Base-by-base conservation (phyloP, 2,888 invertebrate genomes). In the Philopedon plagiatum region DNA sequence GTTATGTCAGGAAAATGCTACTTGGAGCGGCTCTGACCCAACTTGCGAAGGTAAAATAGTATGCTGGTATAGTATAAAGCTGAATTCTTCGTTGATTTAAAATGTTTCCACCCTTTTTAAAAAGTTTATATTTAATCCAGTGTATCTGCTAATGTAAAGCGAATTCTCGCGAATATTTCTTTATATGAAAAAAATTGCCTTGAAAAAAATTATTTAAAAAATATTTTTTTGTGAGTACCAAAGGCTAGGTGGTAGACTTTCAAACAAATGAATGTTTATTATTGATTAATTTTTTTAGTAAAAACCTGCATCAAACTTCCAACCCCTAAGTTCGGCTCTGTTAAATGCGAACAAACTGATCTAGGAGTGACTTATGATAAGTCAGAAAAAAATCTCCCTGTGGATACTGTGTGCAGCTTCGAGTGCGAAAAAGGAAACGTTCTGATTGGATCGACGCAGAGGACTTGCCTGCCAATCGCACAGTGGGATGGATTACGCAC, bases 401-500 rank as follows among this genome's bases (percentile, higher is more conserved):
- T 91, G 60, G 91, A 91, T 77, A 90, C 92, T 0, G 88, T 89
- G 51, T 93, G 92, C 78, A 86, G 87, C 34, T 91, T 91, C 79
- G 86, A 86, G 11, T 93, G 92, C 79, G 87, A 89, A 67, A 84
- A 86, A n/a, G 92, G 92, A 0, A 89, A 88, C 80, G 87, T 88
- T 76, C 83, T 92, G 54, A 88, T 90, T 18, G 92, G 92, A 0
- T 91, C 92, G 13, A 86, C 86, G 73, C 87, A 88, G 73, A 83
- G 92, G 39, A 90, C 89, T 26, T 93, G 92, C 78, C 84, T 93
- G 49, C 91, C 92, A 0, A 85, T 91, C 49, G 89, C 90, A 0
- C 87, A 89, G 80, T 93, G 92, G 92, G 91, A 91, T 78, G 92
- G 92, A 1, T 84, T 92, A 9, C 88, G 88, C 74, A 88, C 90